These are phyloP conservation scores for Dicranocentrus wangi DNA, from an alignment of 2,888 invertebrate species.

Conservation along the genomic window DNA sequence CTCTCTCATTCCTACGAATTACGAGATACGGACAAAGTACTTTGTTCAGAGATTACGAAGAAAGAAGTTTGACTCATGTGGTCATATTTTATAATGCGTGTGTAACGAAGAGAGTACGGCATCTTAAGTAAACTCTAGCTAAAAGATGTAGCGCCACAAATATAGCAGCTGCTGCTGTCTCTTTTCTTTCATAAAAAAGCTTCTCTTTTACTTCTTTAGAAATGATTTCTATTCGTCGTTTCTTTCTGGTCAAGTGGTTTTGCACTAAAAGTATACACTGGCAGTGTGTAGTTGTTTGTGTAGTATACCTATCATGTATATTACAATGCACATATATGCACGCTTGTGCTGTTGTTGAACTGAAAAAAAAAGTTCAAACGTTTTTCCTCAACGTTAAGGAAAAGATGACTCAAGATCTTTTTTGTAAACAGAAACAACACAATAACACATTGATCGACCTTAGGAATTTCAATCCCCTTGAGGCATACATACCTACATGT, in stretches of 20 bases:
- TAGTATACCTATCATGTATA: neutral
- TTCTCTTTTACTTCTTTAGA: neutral
- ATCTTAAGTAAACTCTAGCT: neutral
- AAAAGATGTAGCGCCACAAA: conserved; percentile 7
- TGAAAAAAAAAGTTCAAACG: conserved; percentile 26
- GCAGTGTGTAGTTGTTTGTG: neutral
- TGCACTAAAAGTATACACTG: neutral
- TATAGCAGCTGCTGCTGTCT: conserved; percentile 5
- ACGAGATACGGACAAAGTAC: neutral
- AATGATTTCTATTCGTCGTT: neutral
- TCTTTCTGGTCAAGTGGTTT: conserved; percentile 19
- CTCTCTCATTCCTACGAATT: neutral
- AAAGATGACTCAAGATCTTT: conserved; percentile 16
- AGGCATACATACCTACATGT: conserved; percentile 17
- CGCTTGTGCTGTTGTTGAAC: neutral
- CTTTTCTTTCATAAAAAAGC: conserved; percentile 5
- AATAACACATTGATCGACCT: conserved; percentile 20
- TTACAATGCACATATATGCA: neutral
- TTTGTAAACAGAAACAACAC: conserved; percentile 15
- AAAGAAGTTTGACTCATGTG: conserved; percentile 6
- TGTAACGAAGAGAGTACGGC: neutral
- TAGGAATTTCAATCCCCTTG: conserved; percentile 21
- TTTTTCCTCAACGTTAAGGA: conserved; percentile 1
- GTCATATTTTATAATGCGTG: neutral
- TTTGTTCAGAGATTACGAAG: conserved; percentile 2